These are phyloP conservation scores for Periparus ater DNA, from an alignment of 2,797 vertebrate species.

Conservation along the genomic window DNA sequence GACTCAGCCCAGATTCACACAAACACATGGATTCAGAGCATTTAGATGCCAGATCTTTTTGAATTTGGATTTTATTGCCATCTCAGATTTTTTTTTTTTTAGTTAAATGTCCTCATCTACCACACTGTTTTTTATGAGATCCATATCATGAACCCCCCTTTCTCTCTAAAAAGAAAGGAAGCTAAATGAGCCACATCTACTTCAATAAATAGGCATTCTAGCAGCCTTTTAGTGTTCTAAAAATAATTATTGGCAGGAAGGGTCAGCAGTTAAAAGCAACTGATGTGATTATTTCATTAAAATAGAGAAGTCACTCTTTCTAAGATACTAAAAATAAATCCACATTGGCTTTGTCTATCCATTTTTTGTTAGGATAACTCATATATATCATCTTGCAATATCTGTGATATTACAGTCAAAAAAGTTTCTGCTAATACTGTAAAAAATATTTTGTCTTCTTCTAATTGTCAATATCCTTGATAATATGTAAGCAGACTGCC, in stretches of 20 bases:
- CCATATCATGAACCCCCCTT: background rate
- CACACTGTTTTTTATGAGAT: background rate
- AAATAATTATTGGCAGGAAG: background rate
- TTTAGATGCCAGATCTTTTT: background rate
- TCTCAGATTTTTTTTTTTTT: background rate
- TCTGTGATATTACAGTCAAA: conserved; percentile 4
- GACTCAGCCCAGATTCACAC: background rate
- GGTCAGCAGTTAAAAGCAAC: background rate
- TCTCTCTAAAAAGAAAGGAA: background rate
- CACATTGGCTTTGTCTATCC: background rate
- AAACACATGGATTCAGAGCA: background rate
- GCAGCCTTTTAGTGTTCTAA: background rate
- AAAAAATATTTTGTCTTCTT: background rate
- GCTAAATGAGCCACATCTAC: background rate
- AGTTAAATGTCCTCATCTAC: background rate
- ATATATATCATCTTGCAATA: background rate
- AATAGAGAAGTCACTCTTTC: background rate
- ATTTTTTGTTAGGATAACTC: background rate
- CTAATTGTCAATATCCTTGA: background rate
- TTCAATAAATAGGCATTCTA: background rate
- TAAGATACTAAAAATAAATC: background rate
- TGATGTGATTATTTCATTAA: background rate
- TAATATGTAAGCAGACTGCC: background rate
- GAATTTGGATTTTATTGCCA: background rate
- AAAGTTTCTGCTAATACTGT: background rate